Evolutionary conservation across 2,888 invertebrate species (phyloP).

Genomic region (Gastrophysa polygoni): DNA sequence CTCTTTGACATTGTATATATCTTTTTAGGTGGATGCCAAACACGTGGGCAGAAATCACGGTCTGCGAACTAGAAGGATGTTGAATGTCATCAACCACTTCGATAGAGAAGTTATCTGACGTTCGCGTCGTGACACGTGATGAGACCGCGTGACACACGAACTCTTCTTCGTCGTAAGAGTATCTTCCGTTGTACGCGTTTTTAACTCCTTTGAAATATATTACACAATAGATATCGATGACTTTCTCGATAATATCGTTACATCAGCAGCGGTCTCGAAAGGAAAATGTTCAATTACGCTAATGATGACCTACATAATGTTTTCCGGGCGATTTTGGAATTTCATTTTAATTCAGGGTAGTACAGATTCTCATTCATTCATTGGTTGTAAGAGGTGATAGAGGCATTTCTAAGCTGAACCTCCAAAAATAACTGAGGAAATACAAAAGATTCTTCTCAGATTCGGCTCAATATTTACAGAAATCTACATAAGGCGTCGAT

Average conservation of each 20-base stretch:
- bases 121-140: conserved; percentile 57
- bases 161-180: conserved; percentile 31
- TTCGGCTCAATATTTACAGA: too few species aligned
- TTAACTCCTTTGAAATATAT: neutral
- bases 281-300: neutral
- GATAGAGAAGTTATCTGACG: conserved; percentile 52
- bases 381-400: too few species aligned
- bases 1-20: conserved; percentile 30
- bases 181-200: neutral
- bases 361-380: too few species aligned
- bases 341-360: too few species aligned
- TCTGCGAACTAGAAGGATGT: conserved; percentile 47
- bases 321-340: too few species aligned
- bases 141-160: conserved; percentile 54
- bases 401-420: too few species aligned
- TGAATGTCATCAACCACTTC: conserved; percentile 53
- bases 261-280: too few species aligned
- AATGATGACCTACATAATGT: too few species aligned
- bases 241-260: neutral
- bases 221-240: neutral
- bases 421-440: too few species aligned
- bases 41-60: conserved; percentile 54
- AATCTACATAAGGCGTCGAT: too few species aligned
- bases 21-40: conserved; percentile 33
- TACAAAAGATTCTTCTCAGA: too few species aligned